A percentile compares a stretch with the other conserved stretches of the same genome.
Evolutionary conservation across 2,888 invertebrate species (phyloP).

Genomic region (Platycheirus albimanus): DNA sequence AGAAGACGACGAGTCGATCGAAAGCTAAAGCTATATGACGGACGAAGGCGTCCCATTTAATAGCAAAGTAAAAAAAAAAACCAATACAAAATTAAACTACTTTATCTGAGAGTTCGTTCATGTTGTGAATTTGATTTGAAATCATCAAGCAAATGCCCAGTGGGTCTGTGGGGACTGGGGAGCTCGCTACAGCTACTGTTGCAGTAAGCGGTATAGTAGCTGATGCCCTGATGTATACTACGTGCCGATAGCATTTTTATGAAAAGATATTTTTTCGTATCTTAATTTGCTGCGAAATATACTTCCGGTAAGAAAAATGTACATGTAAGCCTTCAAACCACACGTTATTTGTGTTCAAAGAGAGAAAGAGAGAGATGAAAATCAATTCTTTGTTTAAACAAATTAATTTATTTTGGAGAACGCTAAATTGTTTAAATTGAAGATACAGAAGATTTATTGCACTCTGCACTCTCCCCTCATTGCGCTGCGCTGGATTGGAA

Average conservation of each 20-base stretch:
- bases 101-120: slow-evolving; percentile 41
- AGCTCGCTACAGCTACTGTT: slow-evolving; percentile 23
- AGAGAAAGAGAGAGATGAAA: slow-evolving; percentile 1
- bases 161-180: too few species aligned
- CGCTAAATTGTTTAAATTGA: slow-evolving; percentile 62
- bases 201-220: slow-evolving; percentile 25
- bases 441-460: slow-evolving; percentile 39
- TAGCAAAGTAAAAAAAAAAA: slow-evolving; percentile 2
- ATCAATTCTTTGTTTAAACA: slow-evolving; percentile 64
- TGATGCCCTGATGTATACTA: too few species aligned
- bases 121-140: slow-evolving; percentile 43
- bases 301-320: slow-evolving; percentile 51
- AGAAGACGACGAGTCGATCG: slow-evolving; percentile 6
- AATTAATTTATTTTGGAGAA: slow-evolving; percentile 50
- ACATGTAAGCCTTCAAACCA: background rate
- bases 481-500: slow-evolving; percentile 3
- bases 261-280: slow-evolving; percentile 38
- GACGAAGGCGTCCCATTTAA: slow-evolving; percentile 39
- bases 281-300: slow-evolving; percentile 52
- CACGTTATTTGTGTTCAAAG: slow-evolving; percentile 11
- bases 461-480: slow-evolving; percentile 3
- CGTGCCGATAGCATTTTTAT: slow-evolving; percentile 46
- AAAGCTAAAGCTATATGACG: too few species aligned
- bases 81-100: slow-evolving; percentile 21
- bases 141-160: slow-evolving; percentile 24